Evolutionary conservation across 2,888 invertebrate genomes (phyloP), one percentile per base, ranked within the genome.

Genomic region (Fragum sueziense): DNA sequence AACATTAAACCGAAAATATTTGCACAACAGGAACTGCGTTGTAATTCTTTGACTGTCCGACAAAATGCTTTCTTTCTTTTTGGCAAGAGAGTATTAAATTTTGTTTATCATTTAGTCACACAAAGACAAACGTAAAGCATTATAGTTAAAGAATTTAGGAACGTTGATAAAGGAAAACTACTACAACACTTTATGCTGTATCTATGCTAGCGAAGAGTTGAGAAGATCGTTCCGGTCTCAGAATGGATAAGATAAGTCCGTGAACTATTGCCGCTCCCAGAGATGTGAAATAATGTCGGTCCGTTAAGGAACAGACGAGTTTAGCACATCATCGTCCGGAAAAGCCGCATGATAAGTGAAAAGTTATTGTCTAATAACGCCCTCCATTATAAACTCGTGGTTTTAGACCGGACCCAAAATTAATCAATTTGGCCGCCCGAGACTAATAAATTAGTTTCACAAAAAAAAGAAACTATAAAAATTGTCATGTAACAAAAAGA

Each of bases 281-380:
- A 41, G 41, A 9, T 14, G 17, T 41, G 17, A 41, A n/a, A n/a
- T n/a, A n/a, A n/a, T n/a, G n/a, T n/a, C 47, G 4, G 47, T 14
- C 47, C 47, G n/a, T 47, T 47, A 47, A 14, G 47, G 14, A 9
- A 47, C 47, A 47, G 47, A 47, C 47, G n/a, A 9, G 2, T 22
- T 29, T 29, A 22, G 57, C 29, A 25, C 27, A 14, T 57, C 57
- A 9, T 4, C 29, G 25, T 14, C 14, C 7, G 14, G 57, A 25
- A 22, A 33, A 29, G 29, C 62, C 31, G 33, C 25, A 33, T 33
- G 62, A 62, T 62, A 62, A 62, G 62, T 62, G 62, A 62, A 62
- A 62, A 62, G 31, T 62, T 62, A 62, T 62, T 62, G 29, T 33
- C 62, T 34, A 62, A 62, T 62, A n/a, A 62, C 9, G 33, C 14